These are phyloP conservation scores for Diabrotica virgifera DNA, from an alignment of 1,140 invertebrate genomes.

Conservation along the genomic window DNA sequence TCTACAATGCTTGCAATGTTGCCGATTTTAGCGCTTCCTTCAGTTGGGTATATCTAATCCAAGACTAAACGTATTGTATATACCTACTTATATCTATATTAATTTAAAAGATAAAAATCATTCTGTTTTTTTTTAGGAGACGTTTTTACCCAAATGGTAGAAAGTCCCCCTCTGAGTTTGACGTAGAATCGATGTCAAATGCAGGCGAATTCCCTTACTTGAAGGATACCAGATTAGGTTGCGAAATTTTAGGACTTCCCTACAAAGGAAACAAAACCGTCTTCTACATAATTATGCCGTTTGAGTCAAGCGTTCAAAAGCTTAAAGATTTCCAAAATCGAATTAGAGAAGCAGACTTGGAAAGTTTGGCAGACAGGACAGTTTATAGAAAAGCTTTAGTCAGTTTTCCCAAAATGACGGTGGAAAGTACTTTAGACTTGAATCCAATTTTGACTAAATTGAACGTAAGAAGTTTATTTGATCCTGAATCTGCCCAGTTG, in stretches of 20 bases:
- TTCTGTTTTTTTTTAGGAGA: conserved; percentile 45
- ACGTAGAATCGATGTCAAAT: conserved; percentile 66
- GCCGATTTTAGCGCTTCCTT: no score
- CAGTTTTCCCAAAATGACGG: conserved; percentile 64
- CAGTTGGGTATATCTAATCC: no score
- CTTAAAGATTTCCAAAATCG: conserved; percentile 53
- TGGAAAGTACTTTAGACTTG: conserved; percentile 58
- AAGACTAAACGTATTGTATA: no score
- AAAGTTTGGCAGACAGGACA: conserved; percentile 53
- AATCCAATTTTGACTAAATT: conserved; percentile 52
- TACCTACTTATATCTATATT: no score
- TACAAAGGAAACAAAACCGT: conserved; percentile 63
- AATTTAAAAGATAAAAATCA: no score
- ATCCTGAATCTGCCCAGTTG: conserved; percentile 57
- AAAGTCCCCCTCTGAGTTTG: conserved; percentile 48
- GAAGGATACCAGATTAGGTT: conserved; percentile 53
- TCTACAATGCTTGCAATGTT: no score
- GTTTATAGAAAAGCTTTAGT: conserved; percentile 54
- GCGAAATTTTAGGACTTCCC: conserved; percentile 66
- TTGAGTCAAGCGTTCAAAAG: conserved; percentile 48
- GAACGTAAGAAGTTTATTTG: conserved; percentile 59
- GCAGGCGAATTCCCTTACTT: conserved; percentile 55
- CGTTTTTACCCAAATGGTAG: conserved; percentile 52
- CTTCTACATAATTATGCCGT: conserved; percentile 71
- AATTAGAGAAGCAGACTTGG: conserved; percentile 53